Evolutionary conservation across 2,888 invertebrate species (phyloP).

Genomic region (Amblyteles armatorius): DNA sequence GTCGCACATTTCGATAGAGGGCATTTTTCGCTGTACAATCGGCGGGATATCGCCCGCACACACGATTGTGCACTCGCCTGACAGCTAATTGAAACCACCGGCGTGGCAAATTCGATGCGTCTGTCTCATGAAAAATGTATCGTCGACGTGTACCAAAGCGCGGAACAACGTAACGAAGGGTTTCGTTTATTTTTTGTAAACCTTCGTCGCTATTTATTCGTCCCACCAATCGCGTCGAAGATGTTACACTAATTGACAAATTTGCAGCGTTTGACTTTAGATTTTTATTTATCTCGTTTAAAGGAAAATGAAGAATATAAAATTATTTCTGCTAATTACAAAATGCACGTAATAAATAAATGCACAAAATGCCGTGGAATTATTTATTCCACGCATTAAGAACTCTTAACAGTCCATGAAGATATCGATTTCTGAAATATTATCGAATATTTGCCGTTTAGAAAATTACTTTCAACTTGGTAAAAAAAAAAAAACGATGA

Average conservation of each 20-base stretch:
- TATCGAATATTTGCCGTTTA: not conserved
- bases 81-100: conserved; percentile 49
- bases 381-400: no score
- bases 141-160: not conserved
- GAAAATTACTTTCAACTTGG: not conserved
- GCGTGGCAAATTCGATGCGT: conserved; percentile 32
- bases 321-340: no score
- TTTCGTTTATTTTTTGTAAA: not conserved
- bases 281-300: not conserved
- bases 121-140: conserved; percentile 23
- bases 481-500: not conserved
- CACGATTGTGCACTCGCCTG: conserved; percentile 41
- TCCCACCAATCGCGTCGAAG: not conserved
- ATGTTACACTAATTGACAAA: conserved; percentile 15
- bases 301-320: no score
- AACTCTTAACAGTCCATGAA: no score
- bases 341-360: no score
- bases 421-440: not conserved
- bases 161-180: not conserved
- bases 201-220: conserved; percentile 2
- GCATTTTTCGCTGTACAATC: not conserved
- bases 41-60: conserved; percentile 15
- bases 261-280: not conserved
- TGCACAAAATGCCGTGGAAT: no score
- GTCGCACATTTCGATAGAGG: conserved; percentile 62